phyloP scores from a whole-genome alignment of 2,113 vertebrate genomes.

The Aptenodytes forsteri region DNA sequence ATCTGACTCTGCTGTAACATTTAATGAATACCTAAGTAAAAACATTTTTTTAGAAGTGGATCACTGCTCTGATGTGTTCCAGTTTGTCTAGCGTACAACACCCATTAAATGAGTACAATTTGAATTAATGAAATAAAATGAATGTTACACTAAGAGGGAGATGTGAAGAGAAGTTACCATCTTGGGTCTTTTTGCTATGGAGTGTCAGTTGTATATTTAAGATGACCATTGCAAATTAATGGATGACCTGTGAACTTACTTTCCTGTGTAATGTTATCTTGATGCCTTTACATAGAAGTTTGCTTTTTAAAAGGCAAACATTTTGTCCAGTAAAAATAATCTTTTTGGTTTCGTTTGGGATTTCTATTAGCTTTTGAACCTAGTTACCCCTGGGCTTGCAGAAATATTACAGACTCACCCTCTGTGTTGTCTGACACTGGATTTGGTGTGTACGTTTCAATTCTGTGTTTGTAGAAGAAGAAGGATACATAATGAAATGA shows the following conservation, averaged over 20 bases:
- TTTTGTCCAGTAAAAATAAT: not conserved
- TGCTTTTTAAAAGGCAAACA: not conserved
- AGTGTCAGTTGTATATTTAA: not conserved
- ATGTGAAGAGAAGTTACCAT: not conserved
- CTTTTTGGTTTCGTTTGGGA: not conserved
- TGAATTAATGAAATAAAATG: not conserved
- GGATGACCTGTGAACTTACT: not conserved
- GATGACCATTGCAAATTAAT: not conserved
- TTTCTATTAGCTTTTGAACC: not conserved
- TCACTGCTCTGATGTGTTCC: not conserved
- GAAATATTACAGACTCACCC: not conserved
- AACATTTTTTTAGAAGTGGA: not conserved
- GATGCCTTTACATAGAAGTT: not conserved
- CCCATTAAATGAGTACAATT: not conserved
- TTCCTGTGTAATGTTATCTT: not conserved
- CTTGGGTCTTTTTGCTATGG: not conserved
- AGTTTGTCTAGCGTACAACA: not conserved
- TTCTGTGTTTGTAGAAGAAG: not conserved
- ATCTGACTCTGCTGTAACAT: not conserved
- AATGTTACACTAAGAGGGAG: not conserved
- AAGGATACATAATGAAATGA: not conserved
- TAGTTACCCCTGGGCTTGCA: not conserved
- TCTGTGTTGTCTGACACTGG: not conserved
- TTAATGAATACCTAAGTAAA: not conserved
- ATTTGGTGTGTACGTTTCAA: not conserved